Conservation (phyloP, 2,113 vertebrate species). For the Zosterops lateralis region DNA sequence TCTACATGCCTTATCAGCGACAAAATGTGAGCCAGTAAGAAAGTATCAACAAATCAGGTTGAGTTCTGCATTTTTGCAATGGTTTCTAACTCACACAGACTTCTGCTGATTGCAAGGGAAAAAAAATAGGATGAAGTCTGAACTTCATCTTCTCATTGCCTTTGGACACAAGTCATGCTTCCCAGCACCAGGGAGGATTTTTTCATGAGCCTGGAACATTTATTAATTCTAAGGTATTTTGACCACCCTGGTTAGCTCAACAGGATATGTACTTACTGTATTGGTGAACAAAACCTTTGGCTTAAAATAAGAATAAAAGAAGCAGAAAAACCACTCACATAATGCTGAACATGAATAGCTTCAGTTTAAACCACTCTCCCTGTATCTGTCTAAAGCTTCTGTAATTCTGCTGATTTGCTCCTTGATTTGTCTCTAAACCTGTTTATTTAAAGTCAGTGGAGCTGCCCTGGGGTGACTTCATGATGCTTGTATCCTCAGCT, state of each 20-base stretch:
- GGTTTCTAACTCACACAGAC: background rate
- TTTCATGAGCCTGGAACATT: background rate
- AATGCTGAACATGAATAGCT: background rate
- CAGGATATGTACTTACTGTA: background rate
- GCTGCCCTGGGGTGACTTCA: background rate
- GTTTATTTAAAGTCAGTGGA: background rate
- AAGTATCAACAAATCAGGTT: background rate
- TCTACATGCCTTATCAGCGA: background rate
- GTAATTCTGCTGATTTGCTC: background rate
- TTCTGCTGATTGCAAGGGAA: background rate
- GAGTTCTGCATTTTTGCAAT: background rate
- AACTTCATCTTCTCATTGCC: background rate
- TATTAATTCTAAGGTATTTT: background rate
- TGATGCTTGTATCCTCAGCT: background rate
- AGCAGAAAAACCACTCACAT: background rate
- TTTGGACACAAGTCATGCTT: background rate
- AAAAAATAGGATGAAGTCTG: background rate
- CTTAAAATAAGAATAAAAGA: background rate
- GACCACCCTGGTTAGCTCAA: background rate
- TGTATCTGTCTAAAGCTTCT: background rate
- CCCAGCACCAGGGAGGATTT: background rate
- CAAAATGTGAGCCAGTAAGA: background rate
- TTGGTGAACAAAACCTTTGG: background rate
- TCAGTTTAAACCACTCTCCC: background rate
- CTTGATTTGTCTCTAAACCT: background rate